phyloP scores from a whole-genome alignment of 1,140 invertebrate species.

The Drosophila sechellia region DNA sequence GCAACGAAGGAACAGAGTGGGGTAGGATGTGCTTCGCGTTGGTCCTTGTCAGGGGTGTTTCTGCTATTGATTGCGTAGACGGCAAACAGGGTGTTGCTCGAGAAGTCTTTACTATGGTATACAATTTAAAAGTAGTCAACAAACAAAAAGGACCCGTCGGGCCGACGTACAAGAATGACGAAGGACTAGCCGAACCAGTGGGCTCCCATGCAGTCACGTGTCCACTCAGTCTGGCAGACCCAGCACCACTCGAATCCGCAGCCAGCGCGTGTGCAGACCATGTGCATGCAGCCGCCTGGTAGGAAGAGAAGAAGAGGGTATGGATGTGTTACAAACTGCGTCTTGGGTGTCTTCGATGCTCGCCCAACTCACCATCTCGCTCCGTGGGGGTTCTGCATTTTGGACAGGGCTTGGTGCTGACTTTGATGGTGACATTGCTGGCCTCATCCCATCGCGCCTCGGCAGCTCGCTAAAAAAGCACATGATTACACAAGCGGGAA shows the following conservation, averaged over 20 bases:
- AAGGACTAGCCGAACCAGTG: constrained; percentile 93
- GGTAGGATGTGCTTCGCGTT: constrained; percentile 55
- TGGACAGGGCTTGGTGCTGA: constrained; percentile 94
- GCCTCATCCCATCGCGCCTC: constrained; percentile 92
- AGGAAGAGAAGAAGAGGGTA: constrained; percentile 8
- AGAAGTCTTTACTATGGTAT: constrained; percentile 29
- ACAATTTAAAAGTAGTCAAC: constrained; percentile 58
- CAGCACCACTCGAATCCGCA: constrained; percentile 95
- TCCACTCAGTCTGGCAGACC: constrained; percentile 94
- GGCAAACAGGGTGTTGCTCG: constrained; percentile 62
- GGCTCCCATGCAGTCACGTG: constrained; percentile 92
- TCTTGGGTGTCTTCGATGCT: neutral
- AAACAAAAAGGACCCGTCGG: constrained; percentile 21
- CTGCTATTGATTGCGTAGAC: constrained; percentile 73
- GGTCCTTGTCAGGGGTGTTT: constrained; percentile 48
- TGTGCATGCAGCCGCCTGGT: constrained; percentile 95
- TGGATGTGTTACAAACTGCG: constrained; percentile 1
- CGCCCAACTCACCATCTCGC: constrained; percentile 88
- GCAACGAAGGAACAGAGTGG: constrained; percentile 62
- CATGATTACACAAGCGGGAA: constrained; percentile 33
- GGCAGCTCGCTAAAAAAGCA: constrained; percentile 70
- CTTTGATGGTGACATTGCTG: constrained; percentile 90
- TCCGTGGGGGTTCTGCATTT: constrained; percentile 94
- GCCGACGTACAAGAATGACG: no score
- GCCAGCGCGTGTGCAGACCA: constrained; percentile 88